phyloP scores from a whole-genome alignment of 1,140 invertebrate species.

The Saccostrea glomerata region DNA sequence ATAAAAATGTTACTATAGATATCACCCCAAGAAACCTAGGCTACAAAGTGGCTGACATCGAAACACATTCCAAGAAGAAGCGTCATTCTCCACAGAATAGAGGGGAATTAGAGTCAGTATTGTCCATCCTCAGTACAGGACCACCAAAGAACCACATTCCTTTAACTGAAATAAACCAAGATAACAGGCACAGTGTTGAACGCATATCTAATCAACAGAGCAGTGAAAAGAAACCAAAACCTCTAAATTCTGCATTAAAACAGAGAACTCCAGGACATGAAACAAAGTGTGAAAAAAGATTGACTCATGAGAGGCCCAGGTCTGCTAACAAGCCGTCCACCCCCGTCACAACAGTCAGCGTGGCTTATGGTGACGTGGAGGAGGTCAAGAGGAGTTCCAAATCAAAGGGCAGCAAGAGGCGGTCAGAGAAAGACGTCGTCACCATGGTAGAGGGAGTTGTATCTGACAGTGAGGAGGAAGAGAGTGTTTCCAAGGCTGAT shows the following conservation, averaged over 20 bases:
- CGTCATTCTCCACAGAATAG: background rate
- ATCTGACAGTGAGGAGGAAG: slow-evolving; percentile 61
- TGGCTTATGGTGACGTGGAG: slow-evolving; percentile 60
- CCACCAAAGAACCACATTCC: background rate
- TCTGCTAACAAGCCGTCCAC: slow-evolving; percentile 54
- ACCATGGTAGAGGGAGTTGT: slow-evolving; percentile 64
- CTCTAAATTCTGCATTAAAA: background rate
- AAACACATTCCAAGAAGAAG: slow-evolving; percentile 4
- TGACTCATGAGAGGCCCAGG: slow-evolving; percentile 39
- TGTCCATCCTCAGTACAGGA: slow-evolving; percentile 44
- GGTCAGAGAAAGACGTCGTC: slow-evolving; percentile 59
- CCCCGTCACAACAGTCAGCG: slow-evolving; percentile 60
- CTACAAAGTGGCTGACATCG: slow-evolving; percentile 61
- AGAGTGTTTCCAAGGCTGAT: background rate
- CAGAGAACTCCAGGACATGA: background rate
- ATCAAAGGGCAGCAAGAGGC: slow-evolving; percentile 42
- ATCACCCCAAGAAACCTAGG: slow-evolving; percentile 68
- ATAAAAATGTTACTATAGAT: slow-evolving; percentile 65
- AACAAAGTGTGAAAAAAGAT: slow-evolving; percentile 44
- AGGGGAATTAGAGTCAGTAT: slow-evolving; percentile 22
- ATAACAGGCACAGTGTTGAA: background rate
- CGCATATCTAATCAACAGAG: slow-evolving; percentile 7
- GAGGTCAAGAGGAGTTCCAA: slow-evolving; percentile 41
- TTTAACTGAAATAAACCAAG: slow-evolving; percentile 32
- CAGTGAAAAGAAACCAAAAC: background rate